phyloP scores from a whole-genome alignment of 2,797 vertebrate genomes.

The Manis crassicaudata region DNA sequence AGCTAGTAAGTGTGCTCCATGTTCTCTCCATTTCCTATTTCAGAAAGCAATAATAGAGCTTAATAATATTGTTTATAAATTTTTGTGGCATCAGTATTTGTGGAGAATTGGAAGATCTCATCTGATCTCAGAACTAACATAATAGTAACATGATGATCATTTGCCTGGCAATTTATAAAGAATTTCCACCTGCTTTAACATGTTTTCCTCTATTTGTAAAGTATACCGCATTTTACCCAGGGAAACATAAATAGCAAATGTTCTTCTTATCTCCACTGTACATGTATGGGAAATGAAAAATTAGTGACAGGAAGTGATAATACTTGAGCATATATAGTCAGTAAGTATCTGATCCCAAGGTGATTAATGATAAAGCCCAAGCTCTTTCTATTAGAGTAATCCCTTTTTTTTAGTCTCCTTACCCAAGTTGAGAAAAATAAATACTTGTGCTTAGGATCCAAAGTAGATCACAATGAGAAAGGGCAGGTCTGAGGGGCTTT shows the following conservation, averaged over 20 bases:
- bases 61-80: not conserved
- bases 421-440: not conserved
- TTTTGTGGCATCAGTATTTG: not conserved
- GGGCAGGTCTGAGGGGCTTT: not conserved
- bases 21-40: not conserved
- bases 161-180: not conserved
- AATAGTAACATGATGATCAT: not conserved
- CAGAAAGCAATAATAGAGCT: not conserved
- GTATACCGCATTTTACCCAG: not conserved
- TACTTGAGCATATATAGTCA: not conserved
- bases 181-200: not conserved
- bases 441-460: not conserved
- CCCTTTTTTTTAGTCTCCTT: not conserved
- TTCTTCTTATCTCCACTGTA: not conserved
- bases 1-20: not conserved
- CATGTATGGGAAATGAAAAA: not conserved
- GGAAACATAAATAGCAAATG: not conserved
- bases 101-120: not conserved
- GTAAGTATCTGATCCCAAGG: not conserved
- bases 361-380: not conserved
- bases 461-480: not conserved
- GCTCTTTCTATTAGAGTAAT: not conserved
- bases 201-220: not conserved
- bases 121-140: not conserved
- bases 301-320: not conserved